Conservation (phyloP, 2,113 vertebrate species). For the Pheucticus melanocephalus region DNA sequence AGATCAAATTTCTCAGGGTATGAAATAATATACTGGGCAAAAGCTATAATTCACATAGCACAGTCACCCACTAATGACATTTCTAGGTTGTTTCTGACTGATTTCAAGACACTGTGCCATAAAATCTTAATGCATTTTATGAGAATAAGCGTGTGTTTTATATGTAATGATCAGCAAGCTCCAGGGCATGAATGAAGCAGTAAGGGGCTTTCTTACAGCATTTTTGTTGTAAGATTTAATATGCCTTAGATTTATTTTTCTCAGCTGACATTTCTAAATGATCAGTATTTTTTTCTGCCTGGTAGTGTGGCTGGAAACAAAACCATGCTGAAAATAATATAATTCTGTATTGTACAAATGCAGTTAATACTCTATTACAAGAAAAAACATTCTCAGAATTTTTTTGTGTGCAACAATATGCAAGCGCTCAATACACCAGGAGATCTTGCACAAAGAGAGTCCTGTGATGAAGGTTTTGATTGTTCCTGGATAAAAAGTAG, state of each 20-base stretch:
- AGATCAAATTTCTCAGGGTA: constrained; percentile 49
- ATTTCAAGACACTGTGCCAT: constrained; percentile 40
- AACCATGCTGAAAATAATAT: not conserved
- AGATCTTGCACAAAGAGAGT: constrained; percentile 1
- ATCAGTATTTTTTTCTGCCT: constrained; percentile 15
- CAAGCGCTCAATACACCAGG: not conserved
- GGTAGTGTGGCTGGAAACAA: not conserved
- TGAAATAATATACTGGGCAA: constrained; percentile 34
- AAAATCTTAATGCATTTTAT: constrained; percentile 26
- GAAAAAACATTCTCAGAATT: not conserved
- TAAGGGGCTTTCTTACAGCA: not conserved
- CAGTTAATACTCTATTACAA: not conserved
- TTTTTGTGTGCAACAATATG: not conserved
- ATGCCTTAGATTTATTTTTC: constrained; percentile 29
- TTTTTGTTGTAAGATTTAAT: constrained; percentile 11
- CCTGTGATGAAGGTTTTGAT: constrained; percentile 17
- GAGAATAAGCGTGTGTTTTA: constrained; percentile 18
- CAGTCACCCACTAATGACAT: constrained; percentile 32
- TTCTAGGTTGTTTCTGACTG: constrained; percentile 49
- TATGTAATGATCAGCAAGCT: not conserved
- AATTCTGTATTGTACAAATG: not conserved
- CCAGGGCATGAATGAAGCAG: not conserved
- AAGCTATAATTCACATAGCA: not conserved
- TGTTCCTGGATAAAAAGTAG: constrained; percentile 12
- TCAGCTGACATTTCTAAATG: constrained; percentile 11